These are phyloP conservation scores for Labrus mixtus DNA, from an alignment of 2,113 vertebrate genomes.

Conservation along the genomic window DNA sequence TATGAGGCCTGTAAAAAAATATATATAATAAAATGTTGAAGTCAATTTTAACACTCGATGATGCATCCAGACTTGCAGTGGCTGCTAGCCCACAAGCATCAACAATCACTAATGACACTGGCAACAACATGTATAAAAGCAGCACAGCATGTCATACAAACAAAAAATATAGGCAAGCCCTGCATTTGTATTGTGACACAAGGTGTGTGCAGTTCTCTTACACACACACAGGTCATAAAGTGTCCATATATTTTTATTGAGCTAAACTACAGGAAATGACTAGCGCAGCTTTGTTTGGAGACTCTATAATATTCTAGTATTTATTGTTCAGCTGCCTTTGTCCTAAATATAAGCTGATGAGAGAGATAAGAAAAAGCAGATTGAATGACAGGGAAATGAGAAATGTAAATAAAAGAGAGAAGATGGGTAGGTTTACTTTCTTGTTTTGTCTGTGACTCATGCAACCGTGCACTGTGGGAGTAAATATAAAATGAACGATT, in stretches of 20 bases:
- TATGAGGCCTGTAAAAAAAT: too few species aligned
- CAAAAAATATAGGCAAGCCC: neutral
- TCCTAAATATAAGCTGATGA: neutral
- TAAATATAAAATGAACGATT: neutral
- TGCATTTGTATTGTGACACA: neutral
- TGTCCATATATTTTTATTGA: neutral
- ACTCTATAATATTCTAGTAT: neutral
- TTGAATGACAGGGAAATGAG: neutral
- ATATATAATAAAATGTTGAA: too few species aligned
- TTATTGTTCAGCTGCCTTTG: neutral
- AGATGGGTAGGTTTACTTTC: neutral
- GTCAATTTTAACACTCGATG: too few species aligned
- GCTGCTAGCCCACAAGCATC: too few species aligned
- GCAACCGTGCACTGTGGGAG: too few species aligned
- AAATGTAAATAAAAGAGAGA: neutral
- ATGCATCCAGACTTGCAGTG: too few species aligned
- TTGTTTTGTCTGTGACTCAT: neutral
- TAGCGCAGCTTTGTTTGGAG: neutral
- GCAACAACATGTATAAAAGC: neutral
- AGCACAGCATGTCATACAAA: neutral
- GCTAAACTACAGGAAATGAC: neutral
- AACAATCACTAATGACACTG: too few species aligned
- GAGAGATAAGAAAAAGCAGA: neutral
- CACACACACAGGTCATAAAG: neutral
- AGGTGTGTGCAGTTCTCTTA: neutral